phyloP scores from a whole-genome alignment of 1,140 invertebrate genomes.

The Heterodera schachtii region DNA sequence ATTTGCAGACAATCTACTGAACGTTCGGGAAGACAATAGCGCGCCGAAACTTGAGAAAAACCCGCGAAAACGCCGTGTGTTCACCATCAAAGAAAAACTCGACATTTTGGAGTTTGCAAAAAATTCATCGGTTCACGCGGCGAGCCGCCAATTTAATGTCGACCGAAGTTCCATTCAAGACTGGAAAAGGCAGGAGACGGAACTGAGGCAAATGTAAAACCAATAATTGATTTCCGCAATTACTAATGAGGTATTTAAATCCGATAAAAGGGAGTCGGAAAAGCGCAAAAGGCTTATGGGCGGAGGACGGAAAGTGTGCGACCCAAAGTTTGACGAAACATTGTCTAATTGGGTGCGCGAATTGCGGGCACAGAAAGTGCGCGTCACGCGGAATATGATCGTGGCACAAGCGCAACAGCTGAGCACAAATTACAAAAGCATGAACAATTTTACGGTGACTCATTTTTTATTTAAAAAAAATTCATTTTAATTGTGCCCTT shows the following conservation, averaged over 20 bases:
- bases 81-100: slow-evolving; percentile 11
- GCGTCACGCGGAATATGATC: slow-evolving; percentile 12
- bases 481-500: no score
- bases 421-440: not conserved
- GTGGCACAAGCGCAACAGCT: slow-evolving; percentile 1
- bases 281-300: not conserved
- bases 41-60: not conserved
- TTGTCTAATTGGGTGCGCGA: not conserved
- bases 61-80: not conserved
- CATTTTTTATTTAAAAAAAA: no score
- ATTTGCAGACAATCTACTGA: no score
- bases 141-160: not conserved
- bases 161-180: not conserved
- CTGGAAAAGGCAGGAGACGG: not conserved
- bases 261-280: not conserved
- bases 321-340: slow-evolving; percentile 6
- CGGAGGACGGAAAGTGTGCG: slow-evolving; percentile 1
- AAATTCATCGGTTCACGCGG: slow-evolving; percentile 1
- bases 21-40: no score
- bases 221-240: no score
- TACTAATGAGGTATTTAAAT: not conserved
- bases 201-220: not conserved
- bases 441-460: slow-evolving; percentile 1
- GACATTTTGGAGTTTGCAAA: slow-evolving; percentile 15
- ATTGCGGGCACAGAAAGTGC: slow-evolving; percentile 18